Conservation (phyloP, 1,140 invertebrate genomes). For the Paracyclopina nana region DNA sequence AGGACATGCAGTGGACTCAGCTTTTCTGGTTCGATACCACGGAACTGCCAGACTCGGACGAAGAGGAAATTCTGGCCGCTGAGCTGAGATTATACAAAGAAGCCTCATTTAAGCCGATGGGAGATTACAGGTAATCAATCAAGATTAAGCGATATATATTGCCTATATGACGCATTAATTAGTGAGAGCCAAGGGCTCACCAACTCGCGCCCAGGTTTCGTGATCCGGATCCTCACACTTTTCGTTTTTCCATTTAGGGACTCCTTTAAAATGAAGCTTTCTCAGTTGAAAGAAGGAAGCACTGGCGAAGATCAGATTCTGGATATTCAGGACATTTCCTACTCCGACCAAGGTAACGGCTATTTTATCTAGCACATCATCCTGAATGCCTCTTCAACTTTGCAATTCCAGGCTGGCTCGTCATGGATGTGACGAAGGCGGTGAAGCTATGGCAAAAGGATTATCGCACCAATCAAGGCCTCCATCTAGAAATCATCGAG, state of each 20-base stretch:
- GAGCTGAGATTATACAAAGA: conserved; percentile 10
- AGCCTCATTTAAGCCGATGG: not conserved
- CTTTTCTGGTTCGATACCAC: conserved; percentile 5
- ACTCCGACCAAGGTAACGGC: not conserved
- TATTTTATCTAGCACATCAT: not conserved
- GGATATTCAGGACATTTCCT: not conserved
- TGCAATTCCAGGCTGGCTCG: conserved; percentile 1
- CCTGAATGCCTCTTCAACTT: not conserved
- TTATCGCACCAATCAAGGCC: not conserved
- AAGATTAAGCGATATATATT: too few species aligned
- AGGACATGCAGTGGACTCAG: conserved; percentile 3
- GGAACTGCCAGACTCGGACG: not conserved
- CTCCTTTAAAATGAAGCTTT: not conserved
- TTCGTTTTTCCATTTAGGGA: too few species aligned
- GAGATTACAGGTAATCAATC: too few species aligned
- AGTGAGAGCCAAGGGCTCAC: too few species aligned
- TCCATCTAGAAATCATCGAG: not conserved
- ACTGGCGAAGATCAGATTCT: conserved; percentile 7
- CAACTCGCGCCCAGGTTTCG: too few species aligned
- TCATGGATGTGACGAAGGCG: conserved; percentile 6
- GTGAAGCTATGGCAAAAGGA: not conserved
- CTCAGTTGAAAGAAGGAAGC: conserved; percentile 9
- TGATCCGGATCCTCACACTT: too few species aligned
- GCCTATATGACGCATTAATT: too few species aligned
- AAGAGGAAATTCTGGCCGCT: not conserved